Percentiles rank a stretch among this genome's conserved stretches.
Conservation (phyloP, 2,797 vertebrate genomes). For the Darevskia nairensis region DNA sequence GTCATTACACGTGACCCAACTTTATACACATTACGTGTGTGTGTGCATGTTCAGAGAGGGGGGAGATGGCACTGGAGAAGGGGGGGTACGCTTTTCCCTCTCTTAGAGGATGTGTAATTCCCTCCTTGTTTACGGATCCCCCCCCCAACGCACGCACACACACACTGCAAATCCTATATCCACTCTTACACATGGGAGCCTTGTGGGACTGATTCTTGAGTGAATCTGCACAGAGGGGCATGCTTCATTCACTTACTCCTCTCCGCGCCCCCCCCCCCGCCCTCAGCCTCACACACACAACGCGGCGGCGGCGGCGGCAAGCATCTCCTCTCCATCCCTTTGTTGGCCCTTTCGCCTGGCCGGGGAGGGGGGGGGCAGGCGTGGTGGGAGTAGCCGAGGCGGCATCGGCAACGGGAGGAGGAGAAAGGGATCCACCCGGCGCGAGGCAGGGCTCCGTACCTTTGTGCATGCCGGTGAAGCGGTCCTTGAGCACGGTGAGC, state of each 20-base stretch:
- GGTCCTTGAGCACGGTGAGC: conserved; percentile 99
- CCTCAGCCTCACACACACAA: not conserved
- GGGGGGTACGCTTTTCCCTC: not conserved
- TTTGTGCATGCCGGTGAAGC: conserved; percentile 99
- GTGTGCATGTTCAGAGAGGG: not conserved
- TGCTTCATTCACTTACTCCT: not conserved
- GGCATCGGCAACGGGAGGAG: not conserved
- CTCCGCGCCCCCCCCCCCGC: too few species aligned
- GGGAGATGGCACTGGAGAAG: not conserved
- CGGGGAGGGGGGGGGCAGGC: not conserved
- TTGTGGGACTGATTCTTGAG: not conserved
- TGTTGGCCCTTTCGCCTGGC: not conserved
- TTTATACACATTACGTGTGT: not conserved
- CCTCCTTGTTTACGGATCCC: not conserved
- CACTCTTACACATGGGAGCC: not conserved
- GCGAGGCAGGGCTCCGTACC: conserved; percentile 79
- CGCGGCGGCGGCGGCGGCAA: not conserved
- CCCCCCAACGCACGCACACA: not conserved
- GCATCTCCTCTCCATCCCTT: not conserved
- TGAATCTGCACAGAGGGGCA: not conserved
- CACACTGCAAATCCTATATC: not conserved
- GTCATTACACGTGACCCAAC: not conserved
- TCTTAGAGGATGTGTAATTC: not conserved
- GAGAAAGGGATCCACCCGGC: not conserved
- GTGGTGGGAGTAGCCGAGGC: not conserved